phyloP scores from a whole-genome alignment of 35 echinoderm and acorn worm genomes.

The Chiridota heheva region DNA sequence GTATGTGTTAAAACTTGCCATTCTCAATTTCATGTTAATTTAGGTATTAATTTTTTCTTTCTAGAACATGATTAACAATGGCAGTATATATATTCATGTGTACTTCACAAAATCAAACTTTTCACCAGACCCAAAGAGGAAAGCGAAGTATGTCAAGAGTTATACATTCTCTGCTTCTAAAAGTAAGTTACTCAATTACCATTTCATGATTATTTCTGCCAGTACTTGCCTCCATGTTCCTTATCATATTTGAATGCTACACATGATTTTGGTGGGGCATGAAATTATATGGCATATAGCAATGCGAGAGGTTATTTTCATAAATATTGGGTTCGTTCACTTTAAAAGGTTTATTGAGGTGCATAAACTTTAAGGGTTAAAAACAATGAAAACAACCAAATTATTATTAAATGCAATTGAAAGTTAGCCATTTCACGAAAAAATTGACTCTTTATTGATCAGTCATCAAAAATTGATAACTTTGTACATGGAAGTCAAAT shows the following conservation, averaged over 20 bases:
- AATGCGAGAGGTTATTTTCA: too few relatives aligned
- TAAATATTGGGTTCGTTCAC: too few relatives aligned
- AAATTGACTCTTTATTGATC: too few relatives aligned
- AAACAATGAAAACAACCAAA: too few relatives aligned
- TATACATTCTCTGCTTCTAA: conserved; percentile 69
- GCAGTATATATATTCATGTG: conserved; percentile 85
- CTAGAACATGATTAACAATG: conserved; percentile 96
- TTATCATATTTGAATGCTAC: neutral
- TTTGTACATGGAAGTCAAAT: too few relatives aligned
- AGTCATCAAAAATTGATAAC: too few relatives aligned
- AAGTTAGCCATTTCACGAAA: too few relatives aligned
- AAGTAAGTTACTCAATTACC: conserved; percentile 52
- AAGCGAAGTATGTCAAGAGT: conserved; percentile 82
- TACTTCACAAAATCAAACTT: conserved; percentile 84
- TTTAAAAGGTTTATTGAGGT: too few relatives aligned
- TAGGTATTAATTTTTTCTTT: conserved; percentile 14
- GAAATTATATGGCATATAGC: neutral
- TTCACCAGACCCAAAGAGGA: conserved; percentile 73
- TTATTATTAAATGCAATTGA: too few relatives aligned
- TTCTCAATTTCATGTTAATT: neutral
- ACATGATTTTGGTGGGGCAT: neutral
- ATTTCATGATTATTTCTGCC: neutral
- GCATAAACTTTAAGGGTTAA: too few relatives aligned
- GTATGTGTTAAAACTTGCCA: neutral
- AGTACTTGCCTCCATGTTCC: neutral